Conservation (phyloP, 2,797 vertebrate genomes). For the Okamejei kenojei region DNA sequence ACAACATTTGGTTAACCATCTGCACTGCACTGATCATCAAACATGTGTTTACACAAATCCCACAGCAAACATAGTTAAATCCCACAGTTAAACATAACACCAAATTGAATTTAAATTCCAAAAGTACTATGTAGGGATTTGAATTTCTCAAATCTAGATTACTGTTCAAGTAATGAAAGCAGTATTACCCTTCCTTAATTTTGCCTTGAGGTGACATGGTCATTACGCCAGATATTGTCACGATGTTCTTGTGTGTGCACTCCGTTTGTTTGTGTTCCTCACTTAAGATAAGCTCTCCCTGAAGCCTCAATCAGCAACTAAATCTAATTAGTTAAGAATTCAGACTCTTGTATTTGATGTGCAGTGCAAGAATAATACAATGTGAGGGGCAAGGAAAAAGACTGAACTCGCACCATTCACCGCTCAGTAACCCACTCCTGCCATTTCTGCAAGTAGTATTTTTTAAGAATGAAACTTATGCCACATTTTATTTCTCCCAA, state of each 20-base stretch:
- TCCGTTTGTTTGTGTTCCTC: background rate
- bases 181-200: background rate
- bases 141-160: background rate
- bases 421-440: background rate
- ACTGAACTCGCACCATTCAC: no score
- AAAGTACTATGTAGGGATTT: background rate
- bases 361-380: background rate
- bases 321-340: background rate
- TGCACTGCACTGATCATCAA: no score
- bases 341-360: background rate
- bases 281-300: background rate
- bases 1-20: no score
- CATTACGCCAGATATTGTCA: background rate
- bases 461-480: background rate
- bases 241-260: background rate
- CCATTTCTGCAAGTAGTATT: background rate
- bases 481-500: conserved; percentile 43
- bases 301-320: background rate
- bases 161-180: background rate
- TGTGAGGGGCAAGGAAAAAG: background rate
- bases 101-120: background rate
- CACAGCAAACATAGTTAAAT: no score
- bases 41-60: background rate
- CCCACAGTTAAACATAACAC: background rate
- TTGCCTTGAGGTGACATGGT: background rate